Evolutionary conservation across 1,140 invertebrate genomes (phyloP).

Genomic region (Drosophila arawakana): DNA sequence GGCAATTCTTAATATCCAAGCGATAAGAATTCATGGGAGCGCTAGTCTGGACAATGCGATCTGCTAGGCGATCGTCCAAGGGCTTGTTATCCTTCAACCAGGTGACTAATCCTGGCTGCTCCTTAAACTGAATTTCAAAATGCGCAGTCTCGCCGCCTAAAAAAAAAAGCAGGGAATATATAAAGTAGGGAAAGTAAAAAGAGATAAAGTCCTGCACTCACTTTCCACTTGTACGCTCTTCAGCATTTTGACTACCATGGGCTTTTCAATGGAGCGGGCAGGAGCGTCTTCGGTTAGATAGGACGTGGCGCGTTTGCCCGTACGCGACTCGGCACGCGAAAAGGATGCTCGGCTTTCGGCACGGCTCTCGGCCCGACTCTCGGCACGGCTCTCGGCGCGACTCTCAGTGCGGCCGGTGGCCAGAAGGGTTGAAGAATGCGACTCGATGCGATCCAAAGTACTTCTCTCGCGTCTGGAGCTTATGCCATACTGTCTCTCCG

Average conservation of each 20-base stretch:
- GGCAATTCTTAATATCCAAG: conserved; percentile 92
- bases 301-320: conserved; percentile 60
- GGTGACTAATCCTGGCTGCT: conserved; percentile 87
- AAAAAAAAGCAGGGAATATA: neutral
- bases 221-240: conserved; percentile 91
- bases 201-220: conserved; percentile 85
- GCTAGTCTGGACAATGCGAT: conserved; percentile 88
- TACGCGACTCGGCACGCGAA: conserved; percentile 61
- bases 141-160: conserved; percentile 94
- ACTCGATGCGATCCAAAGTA: conserved; percentile 62
- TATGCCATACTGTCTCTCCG: conserved; percentile 60
- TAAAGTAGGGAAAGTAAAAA: neutral
- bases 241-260: conserved; percentile 89
- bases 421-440: conserved; percentile 52
- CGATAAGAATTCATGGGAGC: conserved; percentile 86
- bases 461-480: conserved; percentile 66
- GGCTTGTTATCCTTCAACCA: conserved; percentile 97
- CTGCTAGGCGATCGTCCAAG: conserved; percentile 90
- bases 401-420: conserved; percentile 64
- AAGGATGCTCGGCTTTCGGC: conserved; percentile 67
- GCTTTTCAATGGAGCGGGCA: conserved; percentile 82
- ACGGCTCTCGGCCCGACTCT: conserved; percentile 65
- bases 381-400: conserved; percentile 53
- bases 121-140: conserved; percentile 92
- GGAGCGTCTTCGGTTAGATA: conserved; percentile 59